A percentile compares a stretch with the other conserved stretches of the same genome.
phyloP scores from a whole-genome alignment of 2,113 vertebrate species.

The Ibidorhyncha struthersii region DNA sequence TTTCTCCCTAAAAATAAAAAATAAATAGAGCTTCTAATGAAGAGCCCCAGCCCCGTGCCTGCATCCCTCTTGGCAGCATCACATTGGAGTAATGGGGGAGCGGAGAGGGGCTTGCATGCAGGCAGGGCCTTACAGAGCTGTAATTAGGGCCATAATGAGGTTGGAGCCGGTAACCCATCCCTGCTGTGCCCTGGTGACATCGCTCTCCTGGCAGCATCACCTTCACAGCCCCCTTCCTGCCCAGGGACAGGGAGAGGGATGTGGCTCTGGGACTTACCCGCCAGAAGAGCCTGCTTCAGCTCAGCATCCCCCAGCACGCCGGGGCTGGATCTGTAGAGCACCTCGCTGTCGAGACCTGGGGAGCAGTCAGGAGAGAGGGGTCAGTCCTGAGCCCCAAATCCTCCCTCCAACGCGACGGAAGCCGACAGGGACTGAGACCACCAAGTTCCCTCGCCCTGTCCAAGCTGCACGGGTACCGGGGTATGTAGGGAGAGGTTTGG shows the following conservation, averaged over 20 bases:
- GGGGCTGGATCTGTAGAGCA: slow-evolving; percentile 34
- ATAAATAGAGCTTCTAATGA: not conserved
- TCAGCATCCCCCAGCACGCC: slow-evolving; percentile 43
- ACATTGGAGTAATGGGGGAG: rapidly evolving
- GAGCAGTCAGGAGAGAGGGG: not conserved
- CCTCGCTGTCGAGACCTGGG: slow-evolving; percentile 71
- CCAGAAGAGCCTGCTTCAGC: slow-evolving; percentile 73
- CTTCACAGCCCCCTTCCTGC: not conserved
- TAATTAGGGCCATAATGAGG: not conserved
- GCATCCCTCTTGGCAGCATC: not conserved
- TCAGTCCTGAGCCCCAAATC: not conserved
- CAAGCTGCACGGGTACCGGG: rapidly evolving
- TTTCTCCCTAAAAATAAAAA: not conserved
- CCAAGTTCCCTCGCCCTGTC: not conserved
- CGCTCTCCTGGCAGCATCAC: not conserved
- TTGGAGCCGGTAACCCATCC: not conserved
- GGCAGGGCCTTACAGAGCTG: not conserved
- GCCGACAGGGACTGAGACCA: rapidly evolving
- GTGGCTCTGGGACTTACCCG: slow-evolving; percentile 34
- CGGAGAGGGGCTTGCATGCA: rapidly evolving
- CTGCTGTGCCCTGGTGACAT: not conserved
- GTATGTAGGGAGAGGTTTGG: not conserved
- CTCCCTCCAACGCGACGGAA: rapidly evolving
- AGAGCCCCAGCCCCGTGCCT: not conserved
- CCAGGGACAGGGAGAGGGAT: rapidly evolving